Percentiles rank a stretch among this genome's conserved stretches.
These are phyloP conservation scores for Hemiscyllium ocellatum DNA, from an alignment of 2,113 vertebrate species.

Conservation along the genomic window DNA sequence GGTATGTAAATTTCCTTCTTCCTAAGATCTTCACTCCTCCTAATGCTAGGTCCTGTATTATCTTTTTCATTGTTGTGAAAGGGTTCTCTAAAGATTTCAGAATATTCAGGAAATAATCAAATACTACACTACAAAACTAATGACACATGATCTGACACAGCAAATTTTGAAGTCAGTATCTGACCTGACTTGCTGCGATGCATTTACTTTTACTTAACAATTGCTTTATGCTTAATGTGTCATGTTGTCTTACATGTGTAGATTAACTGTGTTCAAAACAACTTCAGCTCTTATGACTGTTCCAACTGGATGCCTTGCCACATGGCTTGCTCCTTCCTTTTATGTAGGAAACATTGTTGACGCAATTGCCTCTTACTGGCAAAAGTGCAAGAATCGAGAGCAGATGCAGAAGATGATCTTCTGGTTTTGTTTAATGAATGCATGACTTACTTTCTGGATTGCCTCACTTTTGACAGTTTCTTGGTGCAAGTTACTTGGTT, in stretches of 20 bases:
- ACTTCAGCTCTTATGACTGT: not conserved
- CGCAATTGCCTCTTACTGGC: not conserved
- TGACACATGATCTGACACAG: not conserved
- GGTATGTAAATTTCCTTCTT: not conserved
- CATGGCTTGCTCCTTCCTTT: not conserved
- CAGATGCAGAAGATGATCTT: not conserved
- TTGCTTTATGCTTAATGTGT: not conserved
- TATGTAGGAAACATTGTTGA: not conserved
- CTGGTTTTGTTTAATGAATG: not conserved
- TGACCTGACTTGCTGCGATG: not conserved
- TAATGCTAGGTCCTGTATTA: not conserved
- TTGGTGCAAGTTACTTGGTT: not conserved
- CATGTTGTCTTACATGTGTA: not conserved
- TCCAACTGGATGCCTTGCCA: not conserved
- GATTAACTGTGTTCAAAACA: not conserved
- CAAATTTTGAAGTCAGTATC: not conserved
- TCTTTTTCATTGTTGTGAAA: not conserved
- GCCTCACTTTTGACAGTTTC: not conserved
- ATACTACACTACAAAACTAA: not conserved
- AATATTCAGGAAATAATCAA: not conserved
- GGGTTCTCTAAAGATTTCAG: not conserved
- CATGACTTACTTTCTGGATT: not conserved
- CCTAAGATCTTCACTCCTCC: not conserved
- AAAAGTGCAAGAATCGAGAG: not conserved
- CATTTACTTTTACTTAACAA: not conserved